Base-by-base conservation (phyloP, 2,797 vertebrate species). In the Etheostoma nigrum region DNA sequence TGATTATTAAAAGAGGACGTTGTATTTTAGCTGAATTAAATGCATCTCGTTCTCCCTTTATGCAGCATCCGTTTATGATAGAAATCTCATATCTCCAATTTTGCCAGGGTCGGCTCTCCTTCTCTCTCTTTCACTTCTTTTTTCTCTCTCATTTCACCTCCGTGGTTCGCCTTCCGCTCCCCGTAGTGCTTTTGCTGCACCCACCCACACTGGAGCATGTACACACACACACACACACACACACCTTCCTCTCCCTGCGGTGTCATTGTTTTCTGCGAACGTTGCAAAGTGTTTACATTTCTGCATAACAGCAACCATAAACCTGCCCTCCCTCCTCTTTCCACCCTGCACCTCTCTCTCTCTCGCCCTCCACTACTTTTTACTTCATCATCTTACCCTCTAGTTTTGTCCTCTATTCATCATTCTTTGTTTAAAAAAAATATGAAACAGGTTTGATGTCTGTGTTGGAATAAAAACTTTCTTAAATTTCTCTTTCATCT, bases 241-340 rank as follows among this genome's bases (percentile, higher is more conserved):
- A 74, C 83, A 78, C 74, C 83, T 84, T 84, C 83, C 88, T 84
- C 85, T 92, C 92, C 92, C 93, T 25, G 85, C 72, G 92, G 92
- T 92, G 92, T 93, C 92, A 91, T 94, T 93, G 92, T 93, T 93
- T 94, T 93, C 85, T 94, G 92, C 92, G 75, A 86, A 92, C 91
- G 90, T 85, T 91, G 92, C 93, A 93, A 90, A 93, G 84, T 93
- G 91, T 94, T 93, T 93, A 93, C 92, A 93, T 93, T 93, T 91
- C 88, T 91, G 92, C 90, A 92, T 91, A 93, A 91, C 90, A 91
- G 93, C 91, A 91, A 78, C 90, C 91, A 91, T 91, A 92, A 91
- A 86, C 74, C 88, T 79, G 79, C 82, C 72, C 86, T 71, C 78
- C 81, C 52, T 52, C 74, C n/a, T 51, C 72, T 55, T 52, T 59